Base-by-base conservation (phyloP, 35 echinoderm and acorn worm species). In the Chiridota heheva region DNA sequence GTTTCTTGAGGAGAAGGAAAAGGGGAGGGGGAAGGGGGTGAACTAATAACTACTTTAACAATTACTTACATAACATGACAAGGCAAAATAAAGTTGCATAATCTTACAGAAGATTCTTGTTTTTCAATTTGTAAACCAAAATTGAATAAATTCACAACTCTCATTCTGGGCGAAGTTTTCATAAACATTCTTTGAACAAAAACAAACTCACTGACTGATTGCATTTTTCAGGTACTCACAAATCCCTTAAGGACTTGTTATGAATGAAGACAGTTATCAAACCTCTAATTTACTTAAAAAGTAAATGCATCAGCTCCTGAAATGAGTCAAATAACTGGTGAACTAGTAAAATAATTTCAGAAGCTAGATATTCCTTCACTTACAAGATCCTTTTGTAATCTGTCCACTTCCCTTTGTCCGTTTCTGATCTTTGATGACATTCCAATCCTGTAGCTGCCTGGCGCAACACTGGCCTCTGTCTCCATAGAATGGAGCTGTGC, bases 361-460 rank as follows among this genome's bases (percentile, higher is more conserved):
- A 31, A 55, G 36, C 4, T 30, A 3, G 35, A 29, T 12, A 31
- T 55, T 2, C 0, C 15, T 10, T 63, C 7, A 85, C 92, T 85
- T 44, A 96, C 92, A 46, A 89, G 62, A 67, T 96, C 92, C 77
- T 71, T 85, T 37, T 72, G 67, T 34, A 86, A 40, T 83, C 82
- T 96, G 30, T 90, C 87, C 4, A 86, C 15, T 12, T 96, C 87
- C 63, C 82, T 86, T n/a, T 82, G 65, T 33, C 86, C 76, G 53
- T 81, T 86, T 76, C 92, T 90, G 24, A 86, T 67, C 69, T 85
- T 90, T 18, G 78, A 63, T 38, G 90, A 62, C 76, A 96, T 84
- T 20, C 79, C 82, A 29, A 83, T 80, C 22, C 87, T 40, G 43
- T 81, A 90, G 44, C 87, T 89, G 16, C 86, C 82, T 27, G 92